Evolutionary conservation across 2,797 vertebrate genomes (phyloP).

Genomic region (Rhincodon typus): DNA sequence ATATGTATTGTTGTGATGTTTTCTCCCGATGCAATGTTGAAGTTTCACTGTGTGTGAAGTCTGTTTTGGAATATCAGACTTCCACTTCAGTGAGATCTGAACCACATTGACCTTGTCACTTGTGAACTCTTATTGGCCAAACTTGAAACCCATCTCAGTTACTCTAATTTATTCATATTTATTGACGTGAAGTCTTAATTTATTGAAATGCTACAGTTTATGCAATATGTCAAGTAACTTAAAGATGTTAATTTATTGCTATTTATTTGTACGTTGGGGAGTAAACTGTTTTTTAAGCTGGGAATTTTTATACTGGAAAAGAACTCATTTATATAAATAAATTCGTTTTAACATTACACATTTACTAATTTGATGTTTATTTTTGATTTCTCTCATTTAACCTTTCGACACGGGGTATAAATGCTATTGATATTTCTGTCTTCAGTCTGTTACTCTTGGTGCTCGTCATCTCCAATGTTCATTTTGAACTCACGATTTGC

Average conservation of each 20-base stretch:
- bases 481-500: no score
- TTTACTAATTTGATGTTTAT: neutral
- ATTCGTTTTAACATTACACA: neutral
- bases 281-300: neutral
- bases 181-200: neutral
- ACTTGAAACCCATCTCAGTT: neutral
- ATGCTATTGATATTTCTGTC: neutral
- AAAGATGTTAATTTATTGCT: neutral
- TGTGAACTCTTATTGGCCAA: neutral
- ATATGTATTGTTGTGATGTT: neutral
- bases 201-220: neutral
- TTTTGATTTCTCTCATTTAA: neutral
- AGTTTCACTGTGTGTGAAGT: neutral
- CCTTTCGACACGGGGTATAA: neutral
- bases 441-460: neutral
- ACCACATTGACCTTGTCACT: no score
- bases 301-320: neutral
- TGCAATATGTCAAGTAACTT: neutral
- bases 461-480: neutral
- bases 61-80: neutral
- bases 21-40: neutral
- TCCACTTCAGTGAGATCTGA: neutral
- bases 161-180: neutral
- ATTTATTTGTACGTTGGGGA: neutral
- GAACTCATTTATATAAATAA: neutral